A percentile compares a stretch with the other conserved stretches of the same genome.
Evolutionary conservation across 2,888 invertebrate species (phyloP).

Genomic region (Ophion costatus): DNA sequence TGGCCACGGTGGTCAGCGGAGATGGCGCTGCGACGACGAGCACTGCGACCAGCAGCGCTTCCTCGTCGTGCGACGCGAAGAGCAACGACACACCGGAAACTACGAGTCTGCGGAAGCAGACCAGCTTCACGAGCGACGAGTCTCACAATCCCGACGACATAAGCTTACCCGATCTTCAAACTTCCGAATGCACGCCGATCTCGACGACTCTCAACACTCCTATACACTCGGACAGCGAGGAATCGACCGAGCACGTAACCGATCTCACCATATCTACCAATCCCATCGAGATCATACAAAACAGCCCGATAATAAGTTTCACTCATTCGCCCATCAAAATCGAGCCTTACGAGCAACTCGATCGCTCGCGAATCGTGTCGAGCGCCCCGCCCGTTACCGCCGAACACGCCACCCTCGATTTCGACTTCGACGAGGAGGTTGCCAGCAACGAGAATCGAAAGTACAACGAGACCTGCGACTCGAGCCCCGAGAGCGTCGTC

Average conservation of each 20-base stretch:
- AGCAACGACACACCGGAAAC: conserved; percentile 16
- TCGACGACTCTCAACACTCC: conserved; percentile 82
- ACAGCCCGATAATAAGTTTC: conserved; percentile 81
- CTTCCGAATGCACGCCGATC: conserved; percentile 80
- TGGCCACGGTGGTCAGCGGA: background rate
- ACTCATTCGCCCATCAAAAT: conserved; percentile 78
- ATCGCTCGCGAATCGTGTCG: conserved; percentile 55
- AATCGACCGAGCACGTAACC: conserved; percentile 75
- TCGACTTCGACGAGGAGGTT: conserved; percentile 73
- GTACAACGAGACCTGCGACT: conserved; percentile 53
- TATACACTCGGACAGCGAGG: conserved; percentile 81
- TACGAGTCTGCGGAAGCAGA: conserved; percentile 73
- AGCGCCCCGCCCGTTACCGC: conserved; percentile 18
- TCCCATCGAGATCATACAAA: conserved; percentile 80
- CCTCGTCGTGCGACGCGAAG: conserved; percentile 3
- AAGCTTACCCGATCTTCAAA: conserved; percentile 80
- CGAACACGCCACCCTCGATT: conserved; percentile 72
- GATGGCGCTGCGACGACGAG: conserved; percentile 17
- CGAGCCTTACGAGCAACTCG: conserved; percentile 75
- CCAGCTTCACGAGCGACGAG: conserved; percentile 77
- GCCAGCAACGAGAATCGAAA: conserved; percentile 62
- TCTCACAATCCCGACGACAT: conserved; percentile 81
- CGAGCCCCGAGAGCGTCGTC: conserved; percentile 42
- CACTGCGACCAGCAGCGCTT: background rate
- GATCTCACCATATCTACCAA: conserved; percentile 73